Percentiles rank a stretch among this genome's conserved stretches.
These are phyloP conservation scores for Catocala nupta DNA, from an alignment of 2,888 invertebrate species.

Conservation along the genomic window DNA sequence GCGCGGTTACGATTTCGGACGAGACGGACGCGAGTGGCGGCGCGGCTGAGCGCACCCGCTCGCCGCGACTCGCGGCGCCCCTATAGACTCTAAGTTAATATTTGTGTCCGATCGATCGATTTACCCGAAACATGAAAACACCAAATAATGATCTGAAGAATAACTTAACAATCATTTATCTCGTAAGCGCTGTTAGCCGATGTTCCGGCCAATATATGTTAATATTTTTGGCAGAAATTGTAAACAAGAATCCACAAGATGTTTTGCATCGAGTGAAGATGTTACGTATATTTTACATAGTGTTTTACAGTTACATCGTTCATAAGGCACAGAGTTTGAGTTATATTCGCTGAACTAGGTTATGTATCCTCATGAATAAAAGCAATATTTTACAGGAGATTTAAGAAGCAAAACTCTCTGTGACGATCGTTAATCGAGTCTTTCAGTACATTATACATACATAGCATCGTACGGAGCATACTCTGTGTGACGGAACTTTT, in stretches of 20 bases:
- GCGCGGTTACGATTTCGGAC: slow-evolving; percentile 75
- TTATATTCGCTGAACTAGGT: slow-evolving; percentile 75
- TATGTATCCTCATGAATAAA: slow-evolving; percentile 59
- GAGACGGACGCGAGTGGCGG: slow-evolving; percentile 70
- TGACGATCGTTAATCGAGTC: slow-evolving; percentile 42
- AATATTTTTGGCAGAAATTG: slow-evolving; percentile 69
- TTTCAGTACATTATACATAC: slow-evolving; percentile 45
- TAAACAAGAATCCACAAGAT: slow-evolving; percentile 58
- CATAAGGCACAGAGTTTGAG: slow-evolving; percentile 69
- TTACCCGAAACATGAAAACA: slow-evolving; percentile 81
- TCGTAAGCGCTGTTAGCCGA: slow-evolving; percentile 78
- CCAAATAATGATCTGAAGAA: slow-evolving; percentile 63
- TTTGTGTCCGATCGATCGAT: slow-evolving; percentile 81
- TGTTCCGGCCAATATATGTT: slow-evolving; percentile 78
- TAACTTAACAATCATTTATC: slow-evolving; percentile 56
- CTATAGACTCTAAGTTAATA: slow-evolving; percentile 79
- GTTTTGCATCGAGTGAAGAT: slow-evolving; percentile 66
- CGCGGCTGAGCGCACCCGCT: slow-evolving; percentile 54
- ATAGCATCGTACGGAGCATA: slow-evolving; percentile 49
- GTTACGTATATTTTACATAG: slow-evolving; percentile 75
- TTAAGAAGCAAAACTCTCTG: slow-evolving; percentile 38
- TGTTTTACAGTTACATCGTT: slow-evolving; percentile 72
- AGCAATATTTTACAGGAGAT: slow-evolving; percentile 61
- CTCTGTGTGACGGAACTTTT: slow-evolving; percentile 57
- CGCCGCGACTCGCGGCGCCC: slow-evolving; percentile 67